Conservation (phyloP, 2,888 invertebrate genomes). For the Eretmocerus hayati region DNA sequence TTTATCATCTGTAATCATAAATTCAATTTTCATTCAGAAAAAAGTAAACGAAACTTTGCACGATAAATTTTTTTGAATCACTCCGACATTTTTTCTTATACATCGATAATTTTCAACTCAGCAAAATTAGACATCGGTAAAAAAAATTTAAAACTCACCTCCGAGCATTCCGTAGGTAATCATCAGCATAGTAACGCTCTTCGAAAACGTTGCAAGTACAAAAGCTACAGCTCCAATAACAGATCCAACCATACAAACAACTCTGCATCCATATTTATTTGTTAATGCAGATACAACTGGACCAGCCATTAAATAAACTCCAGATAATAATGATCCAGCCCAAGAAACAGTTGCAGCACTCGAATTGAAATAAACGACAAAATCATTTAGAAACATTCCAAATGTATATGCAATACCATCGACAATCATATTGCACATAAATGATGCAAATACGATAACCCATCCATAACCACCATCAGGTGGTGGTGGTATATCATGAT, state of each 20-base stretch:
- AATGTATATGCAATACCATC: conserved; percentile 99
- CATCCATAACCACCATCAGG: conserved; percentile 90
- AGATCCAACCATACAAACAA: conserved; percentile 89
- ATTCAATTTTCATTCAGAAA: too few relatives aligned
- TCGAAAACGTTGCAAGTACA: conserved; percentile 79
- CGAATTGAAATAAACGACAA: conserved; percentile 74
- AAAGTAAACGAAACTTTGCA: too few relatives aligned
- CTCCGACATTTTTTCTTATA: too few relatives aligned
- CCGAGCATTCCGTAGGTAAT: conserved; percentile 87
- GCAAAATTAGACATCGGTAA: too few relatives aligned
- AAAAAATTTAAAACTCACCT: too few relatives aligned
- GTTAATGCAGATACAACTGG: conserved; percentile 92
- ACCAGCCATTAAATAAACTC: conserved; percentile 91
- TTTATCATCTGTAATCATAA: too few relatives aligned
- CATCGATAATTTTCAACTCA: too few relatives aligned
- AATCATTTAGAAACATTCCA: conserved; percentile 81
- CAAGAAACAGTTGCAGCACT: conserved; percentile 85
- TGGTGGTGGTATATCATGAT: conserved; percentile 75
- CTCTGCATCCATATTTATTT: conserved; percentile 91
- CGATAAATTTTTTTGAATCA: too few relatives aligned
- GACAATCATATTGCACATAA: conserved; percentile 96
- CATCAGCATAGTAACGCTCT: conserved; percentile 83
- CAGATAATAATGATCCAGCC: conserved; percentile 91
- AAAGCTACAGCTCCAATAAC: conserved; percentile 79
- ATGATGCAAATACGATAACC: conserved; percentile 93